Base-by-base conservation (phyloP, 2,888 invertebrate genomes). In the Watsonalla binaria region DNA sequence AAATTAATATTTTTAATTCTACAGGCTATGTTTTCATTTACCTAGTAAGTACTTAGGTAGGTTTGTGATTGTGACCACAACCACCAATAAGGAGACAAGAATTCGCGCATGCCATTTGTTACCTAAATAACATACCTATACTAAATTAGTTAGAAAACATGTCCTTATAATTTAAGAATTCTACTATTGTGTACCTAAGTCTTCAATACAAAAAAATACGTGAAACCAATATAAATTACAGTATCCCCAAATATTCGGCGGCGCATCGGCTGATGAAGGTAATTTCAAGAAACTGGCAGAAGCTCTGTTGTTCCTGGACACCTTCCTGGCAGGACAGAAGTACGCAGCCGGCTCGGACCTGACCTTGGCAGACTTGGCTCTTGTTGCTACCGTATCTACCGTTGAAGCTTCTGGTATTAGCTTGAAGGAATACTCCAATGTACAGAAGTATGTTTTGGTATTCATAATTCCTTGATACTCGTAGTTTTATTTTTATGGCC, bases 341-440 rank as follows among this genome's bases (percentile, higher is more conserved):
- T 96, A 92, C 76, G 93, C 90, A 4, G 95, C 94, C 0, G 96
- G 96, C 2, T 85, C 93, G 33, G 80, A 90, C 13, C 78, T 96
- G 54, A 96, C 96, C 2, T 73, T 96, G 9, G 96, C 96, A 7
- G 96, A 97, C 80, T 82, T 96, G 47, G 77, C 92, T 7, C 76
- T 96, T 7, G 92, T 93, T 9, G 92, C 94, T 0, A 92, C 93
- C 0, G 90, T 96, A 0, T 93, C 95, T 0, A 94, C 94, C 8
- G 91, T 92, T 37, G 95, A 94, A 62, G 93, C 92, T 52, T 79
- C 90, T 37, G 86, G 82, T 0, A 92, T 93, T 64, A 94, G 94
- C 65, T 58, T 96, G 8, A 83, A 90, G 56, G 90, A 92, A 45
- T 94, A 48, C 7, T 35, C 48, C 35, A 73, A 72, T 55, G 46